Conservation (phyloP, 1,140 invertebrate genomes). For the Musca vetustissima region DNA sequence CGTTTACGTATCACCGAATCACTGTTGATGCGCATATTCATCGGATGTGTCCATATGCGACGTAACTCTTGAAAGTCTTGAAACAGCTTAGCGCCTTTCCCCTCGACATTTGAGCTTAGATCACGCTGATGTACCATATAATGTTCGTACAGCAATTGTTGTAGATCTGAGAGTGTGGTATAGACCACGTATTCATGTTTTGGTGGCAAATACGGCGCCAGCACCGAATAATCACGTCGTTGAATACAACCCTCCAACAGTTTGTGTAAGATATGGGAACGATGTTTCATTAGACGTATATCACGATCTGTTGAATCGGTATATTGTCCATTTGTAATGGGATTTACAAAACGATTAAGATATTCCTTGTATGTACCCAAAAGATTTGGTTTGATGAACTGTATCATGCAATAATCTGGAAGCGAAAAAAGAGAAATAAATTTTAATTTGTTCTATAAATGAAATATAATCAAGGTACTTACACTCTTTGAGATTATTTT, state of each 20-base stretch:
- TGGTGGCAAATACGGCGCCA: conserved; percentile 88
- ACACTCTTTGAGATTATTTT: conserved; percentile 96
- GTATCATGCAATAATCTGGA: conserved; percentile 93
- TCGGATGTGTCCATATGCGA: conserved; percentile 93
- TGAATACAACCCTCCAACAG: conserved; percentile 89
- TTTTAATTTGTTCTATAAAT: background rate
- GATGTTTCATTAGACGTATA: conserved; percentile 91
- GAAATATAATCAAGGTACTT: conserved; percentile 52
- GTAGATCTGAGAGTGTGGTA: conserved; percentile 79
- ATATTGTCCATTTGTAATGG: conserved; percentile 94
- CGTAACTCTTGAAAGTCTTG: conserved; percentile 84
- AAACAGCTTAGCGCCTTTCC: conserved; percentile 66
- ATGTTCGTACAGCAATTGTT: conserved; percentile 82
- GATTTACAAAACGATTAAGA: conserved; percentile 87
- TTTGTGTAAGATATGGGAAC: conserved; percentile 91
- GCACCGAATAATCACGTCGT: conserved; percentile 87
- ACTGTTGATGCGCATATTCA: conserved; percentile 74
- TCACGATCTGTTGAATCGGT: conserved; percentile 87
- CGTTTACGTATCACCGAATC: conserved; percentile 55
- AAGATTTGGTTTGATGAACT: conserved; percentile 93
- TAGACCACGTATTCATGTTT: conserved; percentile 95
- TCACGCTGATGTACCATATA: conserved; percentile 61
- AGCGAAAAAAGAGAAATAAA: conserved; percentile 32
- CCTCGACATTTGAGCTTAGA: conserved; percentile 41
- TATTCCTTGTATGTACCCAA: conserved; percentile 91